phyloP scores from a whole-genome alignment of 2,888 invertebrate genomes.

The Leptinotarsa rubiginosa region DNA sequence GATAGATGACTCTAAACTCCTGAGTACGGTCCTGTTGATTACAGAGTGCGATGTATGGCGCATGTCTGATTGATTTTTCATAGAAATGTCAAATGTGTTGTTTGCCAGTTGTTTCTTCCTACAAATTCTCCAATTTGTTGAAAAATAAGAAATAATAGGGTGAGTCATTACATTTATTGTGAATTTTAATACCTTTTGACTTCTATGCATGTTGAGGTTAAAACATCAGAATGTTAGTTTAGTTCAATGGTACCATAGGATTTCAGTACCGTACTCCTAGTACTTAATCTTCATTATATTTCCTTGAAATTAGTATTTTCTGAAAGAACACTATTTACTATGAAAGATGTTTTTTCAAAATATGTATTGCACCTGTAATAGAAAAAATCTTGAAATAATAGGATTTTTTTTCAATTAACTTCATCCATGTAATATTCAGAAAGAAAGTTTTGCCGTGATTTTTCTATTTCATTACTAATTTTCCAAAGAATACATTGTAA shows the following conservation, averaged over 20 bases:
- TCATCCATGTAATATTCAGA: too few relatives aligned
- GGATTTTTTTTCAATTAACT: too few relatives aligned
- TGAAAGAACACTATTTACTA: too few relatives aligned
- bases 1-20: slow-evolving; percentile 6
- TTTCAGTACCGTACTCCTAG: slow-evolving; percentile 15
- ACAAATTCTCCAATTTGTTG: slow-evolving; percentile 40
- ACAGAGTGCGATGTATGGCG: slow-evolving; percentile 32
- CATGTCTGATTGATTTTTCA: slow-evolving; percentile 44
- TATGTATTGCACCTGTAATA: too few relatives aligned
- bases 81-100: slow-evolving; percentile 51
- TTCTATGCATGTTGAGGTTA: too few relatives aligned
- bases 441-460: too few relatives aligned
- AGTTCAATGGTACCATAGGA: not conserved
- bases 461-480: too few relatives aligned
- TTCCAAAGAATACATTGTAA: too few relatives aligned
- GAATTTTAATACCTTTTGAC: not conserved
- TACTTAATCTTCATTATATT: not conserved
- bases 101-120: slow-evolving; percentile 38
- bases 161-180: not conserved
- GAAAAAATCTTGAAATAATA: too few relatives aligned
- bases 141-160: slow-evolving; percentile 48
- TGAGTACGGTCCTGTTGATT: slow-evolving; percentile 39
- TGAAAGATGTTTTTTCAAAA: too few relatives aligned
- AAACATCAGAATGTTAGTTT: not conserved
- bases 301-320: too few relatives aligned